A percentile compares a stretch with the other conserved stretches of the same genome.
phyloP scores from a whole-genome alignment of 2,888 invertebrate genomes.

The Didymodactylos carnosus region DNA sequence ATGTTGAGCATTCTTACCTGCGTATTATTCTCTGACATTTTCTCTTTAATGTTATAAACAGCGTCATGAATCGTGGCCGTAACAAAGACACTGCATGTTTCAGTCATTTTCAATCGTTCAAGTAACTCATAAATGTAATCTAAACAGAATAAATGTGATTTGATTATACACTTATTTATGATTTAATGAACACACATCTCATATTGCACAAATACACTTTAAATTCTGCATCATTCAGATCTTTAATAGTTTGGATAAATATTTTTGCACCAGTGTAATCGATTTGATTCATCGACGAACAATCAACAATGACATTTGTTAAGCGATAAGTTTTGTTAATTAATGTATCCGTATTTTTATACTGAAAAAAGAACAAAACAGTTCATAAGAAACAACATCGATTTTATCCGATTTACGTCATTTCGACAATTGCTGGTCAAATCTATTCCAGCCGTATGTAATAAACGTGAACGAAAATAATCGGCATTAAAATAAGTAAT shows the following conservation, averaged over 20 bases:
- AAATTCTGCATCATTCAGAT: background rate
- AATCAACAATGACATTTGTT: background rate
- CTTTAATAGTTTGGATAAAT: background rate
- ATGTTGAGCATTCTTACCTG: background rate
- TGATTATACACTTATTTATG: background rate
- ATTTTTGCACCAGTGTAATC: background rate
- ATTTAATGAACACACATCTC: background rate
- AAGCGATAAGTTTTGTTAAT: background rate
- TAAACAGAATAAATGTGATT: background rate
- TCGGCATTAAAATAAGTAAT: background rate
- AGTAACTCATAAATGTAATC: background rate
- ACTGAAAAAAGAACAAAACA: no score
- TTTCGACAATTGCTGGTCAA: background rate
- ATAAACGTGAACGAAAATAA: background rate
- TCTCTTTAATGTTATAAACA: background rate
- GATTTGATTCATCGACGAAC: background rate
- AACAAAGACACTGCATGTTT: background rate
- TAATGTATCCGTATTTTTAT: no score
- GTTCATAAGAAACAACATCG: no score
- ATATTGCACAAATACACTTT: background rate
- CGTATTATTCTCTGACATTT: background rate
- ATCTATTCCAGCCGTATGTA: background rate
- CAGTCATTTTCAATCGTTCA: background rate
- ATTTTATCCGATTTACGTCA: no score
- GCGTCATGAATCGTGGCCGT: background rate